phyloP scores from a whole-genome alignment of 2,797 vertebrate species.

The Sebastes glaucus region DNA sequence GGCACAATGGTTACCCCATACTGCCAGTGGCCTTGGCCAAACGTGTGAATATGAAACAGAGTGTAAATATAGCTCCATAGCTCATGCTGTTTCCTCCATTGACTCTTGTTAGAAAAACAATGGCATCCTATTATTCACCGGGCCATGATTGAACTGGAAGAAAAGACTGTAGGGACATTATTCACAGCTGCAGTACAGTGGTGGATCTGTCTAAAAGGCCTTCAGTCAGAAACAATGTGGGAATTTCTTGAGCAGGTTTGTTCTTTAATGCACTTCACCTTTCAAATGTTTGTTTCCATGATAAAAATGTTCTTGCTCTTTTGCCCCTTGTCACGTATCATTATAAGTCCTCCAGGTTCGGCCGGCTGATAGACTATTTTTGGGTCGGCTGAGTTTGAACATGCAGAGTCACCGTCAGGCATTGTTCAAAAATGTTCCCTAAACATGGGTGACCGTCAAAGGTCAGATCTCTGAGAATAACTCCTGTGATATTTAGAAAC shows the following conservation, averaged over 20 bases:
- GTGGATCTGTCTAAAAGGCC: neutral
- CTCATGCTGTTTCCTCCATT: constrained; percentile 76
- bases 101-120: constrained; percentile 79
- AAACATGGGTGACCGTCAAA: constrained; percentile 69
- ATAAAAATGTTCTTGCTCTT: constrained; percentile 17
- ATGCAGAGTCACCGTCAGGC: constrained; percentile 33
- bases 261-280: neutral
- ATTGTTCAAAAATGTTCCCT: constrained; percentile 76
- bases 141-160: constrained; percentile 47
- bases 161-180: constrained; percentile 40
- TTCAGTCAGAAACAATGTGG: neutral
- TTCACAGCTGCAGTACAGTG: neutral
- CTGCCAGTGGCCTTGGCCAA: constrained; percentile 60
- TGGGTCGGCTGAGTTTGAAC: constrained; percentile 20
- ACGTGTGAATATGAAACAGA: constrained; percentile 62
- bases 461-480: constrained; percentile 77
- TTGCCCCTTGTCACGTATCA: neutral
- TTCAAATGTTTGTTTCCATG: neutral
- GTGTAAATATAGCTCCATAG: constrained; percentile 75
- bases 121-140: constrained; percentile 77
- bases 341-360: neutral
- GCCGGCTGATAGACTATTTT: constrained; percentile 25
- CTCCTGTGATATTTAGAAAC: constrained; percentile 71
- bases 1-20: constrained; percentile 25
- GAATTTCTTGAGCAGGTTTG: neutral